Conservation (phyloP, 2,113 vertebrate genomes). For the Hemichromis elongatus region DNA sequence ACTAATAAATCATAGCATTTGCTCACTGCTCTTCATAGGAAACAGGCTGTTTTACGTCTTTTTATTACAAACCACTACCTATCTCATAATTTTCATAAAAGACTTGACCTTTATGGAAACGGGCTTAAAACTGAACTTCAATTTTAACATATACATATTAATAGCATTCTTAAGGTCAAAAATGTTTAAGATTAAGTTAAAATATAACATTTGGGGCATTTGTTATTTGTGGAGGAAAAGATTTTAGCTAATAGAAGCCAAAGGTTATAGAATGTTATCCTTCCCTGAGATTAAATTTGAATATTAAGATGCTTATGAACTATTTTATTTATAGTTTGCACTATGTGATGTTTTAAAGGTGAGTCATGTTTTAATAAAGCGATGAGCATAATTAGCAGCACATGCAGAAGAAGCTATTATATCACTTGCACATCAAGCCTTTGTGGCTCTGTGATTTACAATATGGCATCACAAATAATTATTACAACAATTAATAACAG, state of each 20-base stretch:
- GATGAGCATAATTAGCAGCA: neutral
- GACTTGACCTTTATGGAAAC: conserved; percentile 50
- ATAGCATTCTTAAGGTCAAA: conserved; percentile 59
- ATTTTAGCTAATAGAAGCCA: conserved; percentile 24
- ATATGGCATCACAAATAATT: neutral
- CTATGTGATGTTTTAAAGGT: neutral
- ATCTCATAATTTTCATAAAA: conserved; percentile 38
- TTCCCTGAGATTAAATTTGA: conserved; percentile 7
- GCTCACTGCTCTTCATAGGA: neutral
- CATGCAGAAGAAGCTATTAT: neutral
- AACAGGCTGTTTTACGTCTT: neutral
- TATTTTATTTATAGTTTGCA: neutral
- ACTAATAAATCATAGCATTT: neutral
- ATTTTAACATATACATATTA: conserved; percentile 58
- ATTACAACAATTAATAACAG: neutral
- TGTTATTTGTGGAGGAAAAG: neutral
- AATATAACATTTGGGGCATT: conserved; percentile 8
- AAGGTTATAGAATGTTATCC: conserved; percentile 17
- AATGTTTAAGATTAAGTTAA: conserved; percentile 31
- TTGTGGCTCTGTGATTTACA: neutral
- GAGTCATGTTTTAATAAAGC: neutral
- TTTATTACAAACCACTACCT: conserved; percentile 2
- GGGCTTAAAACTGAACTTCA: conserved; percentile 31
- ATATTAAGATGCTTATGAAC: neutral
- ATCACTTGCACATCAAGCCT: neutral